Conservation (phyloP, 2,797 vertebrate species). For the Argyrosomus regius region DNA sequence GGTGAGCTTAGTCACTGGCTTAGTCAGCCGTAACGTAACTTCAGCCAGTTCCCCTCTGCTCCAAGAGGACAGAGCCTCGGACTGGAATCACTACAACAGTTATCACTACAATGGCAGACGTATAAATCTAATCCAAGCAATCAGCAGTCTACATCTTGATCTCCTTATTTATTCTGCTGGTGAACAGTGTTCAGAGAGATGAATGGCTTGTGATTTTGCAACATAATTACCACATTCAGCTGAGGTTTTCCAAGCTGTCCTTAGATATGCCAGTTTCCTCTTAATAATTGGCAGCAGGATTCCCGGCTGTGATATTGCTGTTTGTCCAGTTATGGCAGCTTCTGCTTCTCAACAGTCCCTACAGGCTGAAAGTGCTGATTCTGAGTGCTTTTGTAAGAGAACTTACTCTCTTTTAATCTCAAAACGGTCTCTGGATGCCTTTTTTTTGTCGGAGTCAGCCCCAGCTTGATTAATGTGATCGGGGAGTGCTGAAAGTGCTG, state of each 20-base stretch:
- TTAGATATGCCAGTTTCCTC: conserved; percentile 62
- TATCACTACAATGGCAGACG: conserved; percentile 16
- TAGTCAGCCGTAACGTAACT: conserved; percentile 63
- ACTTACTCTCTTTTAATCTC: conserved; percentile 80
- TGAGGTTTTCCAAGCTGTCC: conserved; percentile 43
- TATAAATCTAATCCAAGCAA: conserved; percentile 44
- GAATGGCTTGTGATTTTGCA: conserved; percentile 62
- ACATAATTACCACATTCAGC: conserved; percentile 63
- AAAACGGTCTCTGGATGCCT: conserved; percentile 75
- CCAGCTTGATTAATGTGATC: conserved; percentile 84
- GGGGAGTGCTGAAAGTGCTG: conserved; percentile 74
- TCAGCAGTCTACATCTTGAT: conserved; percentile 21
- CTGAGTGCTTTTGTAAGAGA: conserved; percentile 66
- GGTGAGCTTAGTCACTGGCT: conserved; percentile 72
- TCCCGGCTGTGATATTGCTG: conserved; percentile 74
- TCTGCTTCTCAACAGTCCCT: conserved; percentile 63
- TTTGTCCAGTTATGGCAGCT: conserved; percentile 77
- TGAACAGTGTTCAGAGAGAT: conserved; percentile 46
- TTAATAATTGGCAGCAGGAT: conserved; percentile 62
- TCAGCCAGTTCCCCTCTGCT: conserved; percentile 15
- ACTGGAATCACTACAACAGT: conserved; percentile 18
- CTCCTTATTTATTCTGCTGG: conserved; percentile 58
- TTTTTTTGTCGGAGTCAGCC: conserved; percentile 71
- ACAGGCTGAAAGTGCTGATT: conserved; percentile 75
- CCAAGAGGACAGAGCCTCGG: conserved; percentile 11